These are phyloP conservation scores for Pachyuromys duprasi DNA, from an alignment of 2,797 vertebrate species.

Conservation along the genomic window DNA sequence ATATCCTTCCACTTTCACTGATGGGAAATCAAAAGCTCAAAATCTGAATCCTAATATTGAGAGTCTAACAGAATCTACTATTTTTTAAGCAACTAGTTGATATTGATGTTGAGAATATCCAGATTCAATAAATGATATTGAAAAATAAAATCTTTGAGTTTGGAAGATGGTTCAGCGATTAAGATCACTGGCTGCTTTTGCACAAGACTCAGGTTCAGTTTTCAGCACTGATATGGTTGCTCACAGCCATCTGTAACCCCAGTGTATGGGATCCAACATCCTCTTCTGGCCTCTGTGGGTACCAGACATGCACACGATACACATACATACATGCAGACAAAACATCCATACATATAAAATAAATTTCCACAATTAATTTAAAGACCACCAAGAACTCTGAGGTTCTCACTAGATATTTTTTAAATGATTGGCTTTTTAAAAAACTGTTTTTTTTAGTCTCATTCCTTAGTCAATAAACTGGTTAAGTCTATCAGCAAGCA, in stretches of 20 bases:
- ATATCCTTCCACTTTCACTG: slow-evolving; percentile 24
- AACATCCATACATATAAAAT: neutral
- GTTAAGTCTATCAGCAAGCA: slow-evolving; percentile 26
- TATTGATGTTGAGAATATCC: neutral
- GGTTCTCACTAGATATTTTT: neutral
- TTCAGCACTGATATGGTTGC: neutral
- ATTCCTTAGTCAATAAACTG: neutral
- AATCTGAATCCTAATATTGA: neutral
- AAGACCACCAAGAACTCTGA: slow-evolving; percentile 23
- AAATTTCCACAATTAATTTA: neutral
- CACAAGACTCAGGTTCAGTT: neutral
- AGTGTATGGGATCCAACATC: neutral
- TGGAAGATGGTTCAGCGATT: neutral
- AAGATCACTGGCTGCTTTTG: neutral
- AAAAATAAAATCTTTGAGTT: neutral
- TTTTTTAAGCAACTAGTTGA: neutral
- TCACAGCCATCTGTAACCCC: neutral
- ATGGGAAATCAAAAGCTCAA: slow-evolving; percentile 47
- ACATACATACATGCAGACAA: neutral
- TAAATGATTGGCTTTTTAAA: neutral
- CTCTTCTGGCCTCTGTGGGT: neutral
- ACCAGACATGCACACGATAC: neutral
- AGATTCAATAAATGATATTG: neutral
- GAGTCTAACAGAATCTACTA: slow-evolving; percentile 13
- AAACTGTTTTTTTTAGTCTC: neutral